Evolutionary conservation across 2,113 vertebrate genomes (phyloP).

Genomic region (Silurus glanis): DNA sequence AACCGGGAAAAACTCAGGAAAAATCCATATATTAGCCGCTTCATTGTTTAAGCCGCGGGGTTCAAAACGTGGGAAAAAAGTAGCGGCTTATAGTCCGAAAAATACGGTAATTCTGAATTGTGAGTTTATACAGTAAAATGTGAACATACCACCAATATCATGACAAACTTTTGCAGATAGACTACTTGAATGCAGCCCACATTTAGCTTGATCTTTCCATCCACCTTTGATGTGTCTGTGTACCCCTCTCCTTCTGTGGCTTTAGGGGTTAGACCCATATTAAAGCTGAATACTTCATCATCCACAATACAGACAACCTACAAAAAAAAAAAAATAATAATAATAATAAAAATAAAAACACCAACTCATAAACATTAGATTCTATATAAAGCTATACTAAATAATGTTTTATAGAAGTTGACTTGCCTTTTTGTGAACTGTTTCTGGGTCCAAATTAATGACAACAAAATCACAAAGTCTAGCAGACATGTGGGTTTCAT

Average conservation of each 20-base stretch:
- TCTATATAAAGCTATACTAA: neutral
- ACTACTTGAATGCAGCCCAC: slow-evolving; percentile 93
- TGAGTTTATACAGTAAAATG: neutral
- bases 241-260: slow-evolving; percentile 86
- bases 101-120: neutral
- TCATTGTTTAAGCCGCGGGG: too few species aligned
- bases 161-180: slow-evolving; percentile 91
- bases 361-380: neutral
- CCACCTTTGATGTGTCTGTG: slow-evolving; percentile 81
- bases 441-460: slow-evolving; percentile 80
- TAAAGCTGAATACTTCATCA: slow-evolving; percentile 92
- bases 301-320: slow-evolving; percentile 92
- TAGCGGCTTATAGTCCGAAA: too few species aligned
- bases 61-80: too few species aligned
- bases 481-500: slow-evolving; percentile 81
- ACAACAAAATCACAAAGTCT: slow-evolving; percentile 84
- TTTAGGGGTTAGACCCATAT: slow-evolving; percentile 83
- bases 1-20: too few species aligned
- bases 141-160: slow-evolving; percentile 87
- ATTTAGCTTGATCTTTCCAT: slow-evolving; percentile 84
- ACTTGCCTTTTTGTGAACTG: slow-evolving; percentile 87
- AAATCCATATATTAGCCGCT: too few species aligned
- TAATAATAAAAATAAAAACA: neutral
- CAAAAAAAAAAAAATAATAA: neutral
- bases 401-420: neutral